These are phyloP conservation scores for Hetaerina titia DNA, from an alignment of 2,888 invertebrate species.

Conservation along the genomic window DNA sequence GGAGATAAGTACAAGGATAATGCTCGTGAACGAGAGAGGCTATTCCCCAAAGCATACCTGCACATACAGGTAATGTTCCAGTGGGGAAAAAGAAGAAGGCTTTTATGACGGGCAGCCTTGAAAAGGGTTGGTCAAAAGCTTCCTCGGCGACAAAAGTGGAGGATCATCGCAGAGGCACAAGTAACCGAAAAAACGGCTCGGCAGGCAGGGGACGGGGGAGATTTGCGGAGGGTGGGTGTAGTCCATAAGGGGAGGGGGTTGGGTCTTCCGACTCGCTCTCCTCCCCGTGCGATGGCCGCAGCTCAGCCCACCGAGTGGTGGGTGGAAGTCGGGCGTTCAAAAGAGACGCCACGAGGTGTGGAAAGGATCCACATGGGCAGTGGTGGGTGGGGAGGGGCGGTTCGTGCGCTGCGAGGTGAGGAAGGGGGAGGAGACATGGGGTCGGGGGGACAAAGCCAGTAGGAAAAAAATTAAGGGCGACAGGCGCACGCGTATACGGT, in stretches of 20 bases:
- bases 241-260: neutral
- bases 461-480: slow-evolving; percentile 29
- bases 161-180: neutral
- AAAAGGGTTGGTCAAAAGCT: neutral
- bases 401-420: neutral
- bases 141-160: neutral
- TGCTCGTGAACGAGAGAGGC: neutral
- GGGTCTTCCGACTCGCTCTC: neutral
- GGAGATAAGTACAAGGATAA: neutral
- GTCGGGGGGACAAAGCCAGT: neutral
- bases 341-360: neutral
- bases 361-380: neutral
- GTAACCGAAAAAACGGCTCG: neutral
- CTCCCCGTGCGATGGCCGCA: neutral
- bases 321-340: neutral
- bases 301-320: neutral
- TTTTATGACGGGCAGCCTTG: neutral
- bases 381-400: neutral
- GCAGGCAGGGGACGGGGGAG: neutral
- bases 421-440: neutral
- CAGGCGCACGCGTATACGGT: slow-evolving; percentile 25
- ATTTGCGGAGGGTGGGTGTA: neutral
- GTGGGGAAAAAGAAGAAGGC: neutral
- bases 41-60: neutral
- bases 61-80: neutral